Conservation (phyloP, 2,113 vertebrate genomes). For the Toxotes jaculatrix region DNA sequence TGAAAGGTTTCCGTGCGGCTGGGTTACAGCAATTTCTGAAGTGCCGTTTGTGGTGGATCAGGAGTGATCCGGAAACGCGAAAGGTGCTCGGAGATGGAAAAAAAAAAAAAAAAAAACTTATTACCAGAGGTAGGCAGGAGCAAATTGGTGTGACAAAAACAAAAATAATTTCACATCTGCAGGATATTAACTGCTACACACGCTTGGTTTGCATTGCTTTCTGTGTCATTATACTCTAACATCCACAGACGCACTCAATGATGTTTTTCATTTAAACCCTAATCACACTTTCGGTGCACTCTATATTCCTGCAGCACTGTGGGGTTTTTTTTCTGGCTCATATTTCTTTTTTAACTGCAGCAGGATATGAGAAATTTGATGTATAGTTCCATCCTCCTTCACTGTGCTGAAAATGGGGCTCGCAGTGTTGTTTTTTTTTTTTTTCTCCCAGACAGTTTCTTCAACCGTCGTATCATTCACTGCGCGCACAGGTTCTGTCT, state of each 20-base stretch:
- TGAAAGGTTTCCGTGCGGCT: slow-evolving; percentile 45
- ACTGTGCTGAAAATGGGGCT: slow-evolving; percentile 19
- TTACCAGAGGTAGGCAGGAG: slow-evolving; percentile 48
- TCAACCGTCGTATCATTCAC: neutral
- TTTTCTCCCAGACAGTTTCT: slow-evolving; percentile 2
- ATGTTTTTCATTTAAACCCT: slow-evolving; percentile 67
- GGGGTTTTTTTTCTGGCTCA: slow-evolving; percentile 16
- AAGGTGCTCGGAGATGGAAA: slow-evolving; percentile 34
- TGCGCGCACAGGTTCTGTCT: neutral
- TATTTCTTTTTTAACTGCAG: slow-evolving; percentile 47
- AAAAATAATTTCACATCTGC: slow-evolving; percentile 58
- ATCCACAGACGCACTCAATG: slow-evolving; percentile 39
- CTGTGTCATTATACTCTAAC: slow-evolving; percentile 52
- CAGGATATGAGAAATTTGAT: slow-evolving; percentile 65
- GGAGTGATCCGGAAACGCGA: slow-evolving; percentile 33
- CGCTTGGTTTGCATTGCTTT: slow-evolving; percentile 46
- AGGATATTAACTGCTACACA: slow-evolving; percentile 56
- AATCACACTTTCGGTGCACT: slow-evolving; percentile 46
- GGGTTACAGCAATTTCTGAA: slow-evolving; percentile 51
- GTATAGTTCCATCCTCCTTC: slow-evolving; percentile 41
- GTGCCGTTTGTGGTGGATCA: slow-evolving; percentile 32
- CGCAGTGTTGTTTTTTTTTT: neutral
- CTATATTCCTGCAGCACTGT: neutral
- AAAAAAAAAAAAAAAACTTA: slow-evolving; percentile 21
- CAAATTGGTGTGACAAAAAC: slow-evolving; percentile 57